Evolutionary conservation across 2,113 vertebrate species (phyloP), one percentile per base, ranked within the genome.

Genomic region (Myanophis thanlyinensis): DNA sequence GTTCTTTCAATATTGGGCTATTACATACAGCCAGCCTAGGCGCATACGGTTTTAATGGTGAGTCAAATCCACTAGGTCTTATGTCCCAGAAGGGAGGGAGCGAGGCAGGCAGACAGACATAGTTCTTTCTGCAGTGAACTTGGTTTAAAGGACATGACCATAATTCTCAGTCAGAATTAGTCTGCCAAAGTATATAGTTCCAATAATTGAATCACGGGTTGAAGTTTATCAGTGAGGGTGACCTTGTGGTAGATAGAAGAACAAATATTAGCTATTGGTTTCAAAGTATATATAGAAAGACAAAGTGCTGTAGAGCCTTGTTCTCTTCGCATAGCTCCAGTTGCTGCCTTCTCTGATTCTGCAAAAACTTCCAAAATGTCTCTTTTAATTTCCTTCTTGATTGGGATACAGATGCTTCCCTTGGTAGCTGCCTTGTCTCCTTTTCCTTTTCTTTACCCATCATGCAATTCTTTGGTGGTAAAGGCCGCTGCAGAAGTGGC

Each of bases 181-280:
- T 20, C 51, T 12, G 10, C 48, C 11, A 11, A 5, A 0, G 1
- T 56, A 89, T 93, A 92, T 47, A 18, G 7, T 89, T 93, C 89
- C 95, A 97, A 97, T 95, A 91, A 96, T 93, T 97, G 92, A 97
- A 92, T 94, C 89, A 40, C 11, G 46, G 91, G 30, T 88, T 85
- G 20, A 91, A 85, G 95, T 95, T 95, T 95, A 95, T 96, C 96
- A 93, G 95, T 95, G 91, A 95, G 93, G 92, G 94, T 48, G 91
- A 93, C 3, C 2, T 20, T 9, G 13, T 0, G 59, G 62, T 22
- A 89, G 91, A 44, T 22, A 89, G 91, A 44, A 88, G 0, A 87
- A 40, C 85, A 92, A 92, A 95, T 94, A 59, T 87, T 88, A 27
- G 91, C 44, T 12, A 30, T 23, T 4, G 10, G 47, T 1, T 12